These are phyloP conservation scores for Propithecus coquereli DNA, from an alignment of 2,113 vertebrate genomes.

Conservation along the genomic window DNA sequence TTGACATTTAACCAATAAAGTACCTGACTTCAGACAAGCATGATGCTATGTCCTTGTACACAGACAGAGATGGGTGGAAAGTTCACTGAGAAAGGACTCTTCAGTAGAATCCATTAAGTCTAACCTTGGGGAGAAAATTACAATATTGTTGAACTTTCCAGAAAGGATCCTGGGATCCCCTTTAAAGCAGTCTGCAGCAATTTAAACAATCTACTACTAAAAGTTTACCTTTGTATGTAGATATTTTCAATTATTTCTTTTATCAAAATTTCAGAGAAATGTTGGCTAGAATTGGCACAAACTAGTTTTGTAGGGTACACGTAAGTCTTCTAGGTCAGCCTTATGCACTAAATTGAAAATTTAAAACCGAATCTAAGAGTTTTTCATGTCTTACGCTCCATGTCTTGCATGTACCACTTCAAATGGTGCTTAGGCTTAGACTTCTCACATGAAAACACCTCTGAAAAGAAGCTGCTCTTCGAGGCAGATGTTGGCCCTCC, in stretches of 20 bases:
- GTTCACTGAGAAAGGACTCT: neutral
- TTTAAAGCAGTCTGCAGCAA: neutral
- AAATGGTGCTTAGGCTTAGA: neutral
- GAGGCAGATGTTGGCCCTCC: neutral
- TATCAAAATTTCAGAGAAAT: neutral
- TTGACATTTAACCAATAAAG: neutral
- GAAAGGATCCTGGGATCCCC: neutral
- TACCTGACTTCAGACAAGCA: neutral
- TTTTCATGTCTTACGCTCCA: accelerated
- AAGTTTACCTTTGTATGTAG: neutral
- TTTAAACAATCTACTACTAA: neutral
- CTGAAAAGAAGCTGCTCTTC: neutral
- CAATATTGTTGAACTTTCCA: neutral
- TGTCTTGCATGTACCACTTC: neutral
- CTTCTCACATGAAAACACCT: neutral
- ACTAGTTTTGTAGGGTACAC: neutral
- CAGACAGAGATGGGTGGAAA: neutral
- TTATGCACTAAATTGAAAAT: neutral
- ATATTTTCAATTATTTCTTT: neutral
- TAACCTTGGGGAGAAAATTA: neutral
- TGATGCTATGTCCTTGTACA: neutral
- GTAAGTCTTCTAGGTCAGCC: neutral
- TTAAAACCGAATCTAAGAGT: neutral
- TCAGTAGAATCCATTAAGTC: neutral
- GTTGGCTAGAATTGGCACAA: neutral